Evolutionary conservation across 2,113 vertebrate species (phyloP).

Genomic region (Prinia subflava): DNA sequence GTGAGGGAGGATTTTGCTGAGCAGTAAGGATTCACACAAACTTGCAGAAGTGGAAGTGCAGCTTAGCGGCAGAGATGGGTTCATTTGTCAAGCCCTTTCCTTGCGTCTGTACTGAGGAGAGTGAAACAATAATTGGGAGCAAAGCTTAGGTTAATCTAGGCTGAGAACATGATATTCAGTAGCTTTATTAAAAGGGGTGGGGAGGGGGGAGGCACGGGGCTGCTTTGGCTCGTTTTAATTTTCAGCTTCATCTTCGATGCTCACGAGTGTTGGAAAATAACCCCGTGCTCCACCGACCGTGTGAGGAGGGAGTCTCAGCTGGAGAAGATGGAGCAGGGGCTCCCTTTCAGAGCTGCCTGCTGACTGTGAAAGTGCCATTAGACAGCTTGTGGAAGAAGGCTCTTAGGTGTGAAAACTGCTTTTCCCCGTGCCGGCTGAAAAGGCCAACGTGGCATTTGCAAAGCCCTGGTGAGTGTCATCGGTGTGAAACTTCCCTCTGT

Average conservation of each 20-base stretch:
- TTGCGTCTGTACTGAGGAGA: neutral
- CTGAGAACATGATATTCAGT: neutral
- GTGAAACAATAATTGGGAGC: conserved; percentile 36
- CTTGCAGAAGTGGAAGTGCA: neutral
- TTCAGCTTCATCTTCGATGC: neutral
- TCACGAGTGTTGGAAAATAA: neutral
- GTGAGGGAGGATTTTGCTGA: neutral
- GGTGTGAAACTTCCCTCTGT: neutral
- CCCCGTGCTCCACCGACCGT: neutral
- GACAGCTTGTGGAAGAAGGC: neutral
- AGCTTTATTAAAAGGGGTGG: conserved; percentile 35
- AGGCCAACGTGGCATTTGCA: conserved; percentile 6
- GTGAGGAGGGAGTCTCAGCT: neutral
- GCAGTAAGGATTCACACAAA: neutral
- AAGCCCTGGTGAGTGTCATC: neutral
- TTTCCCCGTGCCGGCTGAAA: neutral
- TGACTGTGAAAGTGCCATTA: neutral
- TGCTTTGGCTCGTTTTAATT: neutral
- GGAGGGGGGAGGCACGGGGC: neutral
- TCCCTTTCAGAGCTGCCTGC: neutral
- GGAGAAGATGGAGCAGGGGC: neutral
- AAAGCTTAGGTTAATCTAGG: conserved; percentile 21
- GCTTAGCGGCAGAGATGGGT: neutral
- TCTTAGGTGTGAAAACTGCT: neutral
- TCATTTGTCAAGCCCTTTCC: conserved; percentile 10